These are phyloP conservation scores for Eidolon helvum DNA, from an alignment of 2,113 vertebrate species.

Conservation along the genomic window DNA sequence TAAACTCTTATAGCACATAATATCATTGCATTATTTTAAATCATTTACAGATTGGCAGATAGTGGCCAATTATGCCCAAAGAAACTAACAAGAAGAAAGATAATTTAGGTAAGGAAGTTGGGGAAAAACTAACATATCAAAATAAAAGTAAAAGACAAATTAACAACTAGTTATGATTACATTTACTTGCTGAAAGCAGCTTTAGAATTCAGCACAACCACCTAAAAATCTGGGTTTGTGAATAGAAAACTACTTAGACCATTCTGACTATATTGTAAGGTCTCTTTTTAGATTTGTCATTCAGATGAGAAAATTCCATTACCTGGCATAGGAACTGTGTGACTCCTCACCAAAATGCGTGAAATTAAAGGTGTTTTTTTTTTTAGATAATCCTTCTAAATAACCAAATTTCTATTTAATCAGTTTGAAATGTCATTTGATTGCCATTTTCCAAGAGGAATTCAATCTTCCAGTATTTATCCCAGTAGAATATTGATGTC, in stretches of 20 bases:
- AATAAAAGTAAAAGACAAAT: slow-evolving; percentile 40
- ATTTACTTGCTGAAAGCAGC: not conserved
- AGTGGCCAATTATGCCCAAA: not conserved
- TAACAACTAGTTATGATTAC: not conserved
- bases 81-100: not conserved
- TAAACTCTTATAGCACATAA: not conserved
- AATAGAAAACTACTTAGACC: not conserved
- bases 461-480: not conserved
- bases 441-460: slow-evolving; percentile 42
- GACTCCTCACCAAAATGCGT: slow-evolving; percentile 3
- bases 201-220: not conserved
- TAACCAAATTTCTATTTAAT: slow-evolving; percentile 42
- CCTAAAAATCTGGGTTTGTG: not conserved
- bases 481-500: slow-evolving; percentile 20
- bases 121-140: not conserved
- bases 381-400: not conserved
- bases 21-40: slow-evolving; percentile 14
- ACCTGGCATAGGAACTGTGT: not conserved
- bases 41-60: not conserved
- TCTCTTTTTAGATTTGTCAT: not conserved
- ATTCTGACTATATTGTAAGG: not conserved
- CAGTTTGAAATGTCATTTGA: slow-evolving; percentile 22
- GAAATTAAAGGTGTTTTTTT: slow-evolving; percentile 30
- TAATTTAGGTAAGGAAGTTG: not conserved
- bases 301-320: slow-evolving; percentile 1